A percentile compares a stretch with the other conserved stretches of the same genome.
Evolutionary conservation across 92 coral and sea anemone species (phyloP).

Genomic region (Scolanthus callimorphus): DNA sequence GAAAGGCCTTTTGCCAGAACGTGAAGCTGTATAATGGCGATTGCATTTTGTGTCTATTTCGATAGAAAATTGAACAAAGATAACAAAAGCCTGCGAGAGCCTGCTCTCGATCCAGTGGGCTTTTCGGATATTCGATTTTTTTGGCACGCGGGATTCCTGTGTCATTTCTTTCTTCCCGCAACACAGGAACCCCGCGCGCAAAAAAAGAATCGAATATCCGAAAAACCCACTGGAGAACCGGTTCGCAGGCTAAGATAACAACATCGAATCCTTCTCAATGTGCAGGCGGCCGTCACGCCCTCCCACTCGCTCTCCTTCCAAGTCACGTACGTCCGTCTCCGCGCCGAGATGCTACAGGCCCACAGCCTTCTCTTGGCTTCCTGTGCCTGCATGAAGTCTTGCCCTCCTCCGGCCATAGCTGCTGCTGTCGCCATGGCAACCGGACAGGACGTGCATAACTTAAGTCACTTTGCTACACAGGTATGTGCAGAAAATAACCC

Average conservation of each 20-base stretch:
- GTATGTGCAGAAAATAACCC: too few species aligned
- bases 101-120: not conserved
- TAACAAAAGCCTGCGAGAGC: not conserved
- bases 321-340: conserved; percentile 59
- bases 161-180: too few species aligned
- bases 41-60: too few species aligned
- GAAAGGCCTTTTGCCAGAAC: too few species aligned
- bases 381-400: conserved; percentile 94
- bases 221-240: too few species aligned
- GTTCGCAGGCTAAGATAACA: too few species aligned
- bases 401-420: conserved; percentile 98
- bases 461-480: conserved; percentile 88
- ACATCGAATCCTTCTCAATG: too few species aligned
- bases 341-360: conserved; percentile 83
- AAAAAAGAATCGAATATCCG: too few species aligned
- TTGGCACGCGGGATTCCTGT: too few species aligned
- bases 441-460: conserved; percentile 84
- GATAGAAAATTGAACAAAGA: not conserved
- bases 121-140: too few species aligned
- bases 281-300: conserved; percentile 88
- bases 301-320: conserved; percentile 75
- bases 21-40: too few species aligned
- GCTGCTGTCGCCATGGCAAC: conserved; percentile 99
- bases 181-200: too few species aligned
- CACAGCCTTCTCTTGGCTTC: conserved; percentile 78